Percentiles rank a stretch among this genome's conserved stretches.
These are phyloP conservation scores for Biston betularia DNA, from an alignment of 2,888 invertebrate species.

Conservation along the genomic window DNA sequence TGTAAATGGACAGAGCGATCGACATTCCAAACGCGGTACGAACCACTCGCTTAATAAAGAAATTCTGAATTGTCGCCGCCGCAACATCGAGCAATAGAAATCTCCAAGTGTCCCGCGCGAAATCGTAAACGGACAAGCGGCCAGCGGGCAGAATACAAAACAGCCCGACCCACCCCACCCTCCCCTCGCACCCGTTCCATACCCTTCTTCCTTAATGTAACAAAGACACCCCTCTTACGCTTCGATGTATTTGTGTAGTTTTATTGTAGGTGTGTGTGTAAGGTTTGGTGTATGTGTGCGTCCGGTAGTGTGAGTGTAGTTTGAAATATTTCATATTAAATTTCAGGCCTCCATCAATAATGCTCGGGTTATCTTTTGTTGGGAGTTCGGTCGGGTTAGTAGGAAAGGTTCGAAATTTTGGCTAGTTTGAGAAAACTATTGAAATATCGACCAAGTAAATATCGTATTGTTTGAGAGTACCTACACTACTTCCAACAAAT, in stretches of 20 bases:
- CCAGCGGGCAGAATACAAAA: conserved; percentile 83
- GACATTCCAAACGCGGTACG: conserved; percentile 42
- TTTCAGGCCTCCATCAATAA: conserved; percentile 82
- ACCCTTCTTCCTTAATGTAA: conserved; percentile 85
- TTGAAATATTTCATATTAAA: conserved; percentile 84
- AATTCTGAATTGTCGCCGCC: conserved; percentile 72
- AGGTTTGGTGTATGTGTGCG: conserved; percentile 56
- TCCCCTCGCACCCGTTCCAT: conserved; percentile 63
- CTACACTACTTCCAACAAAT: conserved; percentile 1
- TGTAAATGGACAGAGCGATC: not conserved
- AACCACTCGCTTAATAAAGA: conserved; percentile 73
- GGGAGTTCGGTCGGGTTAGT: conserved; percentile 34
- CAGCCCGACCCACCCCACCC: conserved; percentile 60
- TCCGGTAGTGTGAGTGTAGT: conserved; percentile 57
- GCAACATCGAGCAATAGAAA: conserved; percentile 73
- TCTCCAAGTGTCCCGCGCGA: conserved; percentile 82
- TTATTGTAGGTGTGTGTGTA: conserved; percentile 64
- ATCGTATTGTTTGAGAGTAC: conserved; percentile 18
- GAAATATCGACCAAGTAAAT: conserved; percentile 34
- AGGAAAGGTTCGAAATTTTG: conserved; percentile 20
- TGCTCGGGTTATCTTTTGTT: conserved; percentile 75
- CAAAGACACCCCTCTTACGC: conserved; percentile 85
- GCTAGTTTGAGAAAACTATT: conserved; percentile 32
- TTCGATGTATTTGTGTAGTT: conserved; percentile 76
- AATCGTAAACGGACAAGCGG: conserved; percentile 81